Percentiles rank a stretch among this genome's conserved stretches.
phyloP scores from a whole-genome alignment of 2,888 invertebrate genomes.

The Euproctis similis region DNA sequence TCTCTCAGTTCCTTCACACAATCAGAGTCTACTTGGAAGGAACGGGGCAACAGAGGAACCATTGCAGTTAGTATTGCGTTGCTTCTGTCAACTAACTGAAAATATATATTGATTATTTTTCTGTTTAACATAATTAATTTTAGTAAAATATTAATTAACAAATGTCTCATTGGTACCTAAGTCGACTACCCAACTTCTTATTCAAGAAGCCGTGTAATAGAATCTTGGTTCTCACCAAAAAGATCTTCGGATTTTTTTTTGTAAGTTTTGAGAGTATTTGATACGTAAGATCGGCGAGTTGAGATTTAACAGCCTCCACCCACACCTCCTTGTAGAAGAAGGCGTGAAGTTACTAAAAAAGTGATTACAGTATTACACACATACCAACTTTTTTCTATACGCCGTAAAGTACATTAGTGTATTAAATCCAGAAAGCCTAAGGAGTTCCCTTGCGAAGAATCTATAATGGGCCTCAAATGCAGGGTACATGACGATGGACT shows the following conservation, averaged over 20 bases:
- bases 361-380: not conserved
- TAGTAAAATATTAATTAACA: no score
- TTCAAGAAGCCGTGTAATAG: no score
- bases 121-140: no score
- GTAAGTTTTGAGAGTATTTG: no score
- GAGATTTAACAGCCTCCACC: no score
- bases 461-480: constrained; percentile 74
- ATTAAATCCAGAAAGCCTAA: constrained; percentile 69
- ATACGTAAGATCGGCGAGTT: no score
- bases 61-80: constrained; percentile 45
- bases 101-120: no score
- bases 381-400: constrained; percentile 61
- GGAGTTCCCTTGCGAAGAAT: constrained; percentile 78
- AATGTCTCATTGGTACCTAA: no score
- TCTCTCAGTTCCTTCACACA: constrained; percentile 33
- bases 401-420: constrained; percentile 53
- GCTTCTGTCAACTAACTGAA: constrained; percentile 47
- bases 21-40: constrained; percentile 34
- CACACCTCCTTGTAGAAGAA: no score
- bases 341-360: not conserved
- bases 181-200: no score
- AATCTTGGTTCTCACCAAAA: no score
- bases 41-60: constrained; percentile 52
- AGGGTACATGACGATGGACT: constrained; percentile 63
- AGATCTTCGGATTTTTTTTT: no score